Conservation (phyloP, 2,113 vertebrate genomes). For the Oncorhynchus clarkii region DNA sequence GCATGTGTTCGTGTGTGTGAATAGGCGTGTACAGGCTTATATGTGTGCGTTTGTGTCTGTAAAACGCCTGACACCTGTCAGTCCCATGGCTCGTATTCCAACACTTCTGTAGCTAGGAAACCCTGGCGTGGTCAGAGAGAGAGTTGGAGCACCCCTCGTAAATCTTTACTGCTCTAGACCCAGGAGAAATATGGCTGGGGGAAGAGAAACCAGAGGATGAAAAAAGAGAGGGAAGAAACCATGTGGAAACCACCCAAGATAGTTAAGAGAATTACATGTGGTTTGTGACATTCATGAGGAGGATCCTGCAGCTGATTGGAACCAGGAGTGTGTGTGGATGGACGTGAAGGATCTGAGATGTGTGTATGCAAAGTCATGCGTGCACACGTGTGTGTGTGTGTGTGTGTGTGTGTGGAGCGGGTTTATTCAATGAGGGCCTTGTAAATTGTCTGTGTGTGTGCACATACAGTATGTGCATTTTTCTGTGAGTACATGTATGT, state of each 20-base stretch:
- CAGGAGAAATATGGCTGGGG: slow-evolving; percentile 39
- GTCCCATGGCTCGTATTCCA: slow-evolving; percentile 22
- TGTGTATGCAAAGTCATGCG: background rate
- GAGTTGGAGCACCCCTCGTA: slow-evolving; percentile 46
- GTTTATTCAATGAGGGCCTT: background rate
- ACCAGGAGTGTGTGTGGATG: slow-evolving; percentile 50
- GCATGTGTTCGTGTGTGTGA: background rate
- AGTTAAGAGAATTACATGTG: slow-evolving; percentile 58
- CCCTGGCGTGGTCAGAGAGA: slow-evolving; percentile 23
- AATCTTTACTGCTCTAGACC: slow-evolving; percentile 55
- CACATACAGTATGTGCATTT: background rate
- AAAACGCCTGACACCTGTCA: slow-evolving; percentile 50
- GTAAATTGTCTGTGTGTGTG: background rate
- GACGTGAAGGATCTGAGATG: slow-evolving; percentile 29
- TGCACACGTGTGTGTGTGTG: background rate
- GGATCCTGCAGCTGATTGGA: slow-evolving; percentile 53
- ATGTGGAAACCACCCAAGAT: slow-evolving; percentile 56
- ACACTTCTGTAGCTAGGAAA: slow-evolving; percentile 20
- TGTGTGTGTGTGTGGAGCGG: background rate
- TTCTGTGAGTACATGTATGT: too few relatives aligned
- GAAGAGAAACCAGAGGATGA: slow-evolving; percentile 6
- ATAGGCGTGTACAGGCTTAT: background rate
- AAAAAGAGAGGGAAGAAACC: slow-evolving; percentile 21
- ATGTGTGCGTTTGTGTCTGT: background rate
- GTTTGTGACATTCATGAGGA: slow-evolving; percentile 61